phyloP scores from a whole-genome alignment of 2,888 invertebrate genomes.

The Volucella inflata region DNA sequence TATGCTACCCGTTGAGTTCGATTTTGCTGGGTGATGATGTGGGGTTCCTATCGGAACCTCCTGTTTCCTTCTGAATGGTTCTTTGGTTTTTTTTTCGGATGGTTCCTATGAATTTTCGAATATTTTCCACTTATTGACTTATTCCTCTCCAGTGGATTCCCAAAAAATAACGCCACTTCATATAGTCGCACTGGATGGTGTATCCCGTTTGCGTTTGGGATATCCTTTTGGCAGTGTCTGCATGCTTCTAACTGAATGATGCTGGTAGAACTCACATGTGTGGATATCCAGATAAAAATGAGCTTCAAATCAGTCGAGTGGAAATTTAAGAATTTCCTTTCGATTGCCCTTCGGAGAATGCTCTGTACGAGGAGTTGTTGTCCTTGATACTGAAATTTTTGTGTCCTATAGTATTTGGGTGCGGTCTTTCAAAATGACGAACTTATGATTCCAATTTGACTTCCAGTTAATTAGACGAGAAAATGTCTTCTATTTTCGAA shows the following conservation, averaged over 20 bases:
- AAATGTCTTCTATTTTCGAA: conserved; percentile 37
- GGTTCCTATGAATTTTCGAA: conserved; percentile 46
- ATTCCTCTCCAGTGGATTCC: conserved; percentile 50
- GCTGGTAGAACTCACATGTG: conserved; percentile 27
- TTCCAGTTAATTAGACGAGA: conserved; percentile 59
- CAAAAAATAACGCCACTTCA: conserved; percentile 17
- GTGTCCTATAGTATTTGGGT: background rate
- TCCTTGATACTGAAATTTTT: background rate
- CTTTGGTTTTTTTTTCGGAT: too few relatives aligned
- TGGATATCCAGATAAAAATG: conserved; percentile 28
- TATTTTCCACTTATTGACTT: conserved; percentile 64
- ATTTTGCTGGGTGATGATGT: too few relatives aligned
- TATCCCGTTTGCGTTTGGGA: too few relatives aligned
- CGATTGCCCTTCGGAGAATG: too few relatives aligned
- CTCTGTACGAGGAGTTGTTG: too few relatives aligned
- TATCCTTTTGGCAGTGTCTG: too few relatives aligned
- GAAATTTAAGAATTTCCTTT: conserved; percentile 60
- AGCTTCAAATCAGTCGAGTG: conserved; percentile 49
- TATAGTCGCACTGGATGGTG: too few relatives aligned
- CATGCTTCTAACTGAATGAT: too few relatives aligned
- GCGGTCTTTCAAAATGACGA: conserved; percentile 1
- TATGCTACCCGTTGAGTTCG: background rate
- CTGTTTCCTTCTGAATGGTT: too few relatives aligned
- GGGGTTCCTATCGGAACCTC: too few relatives aligned
- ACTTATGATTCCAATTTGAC: conserved; percentile 53